These are phyloP conservation scores for Epinephelus moara DNA, from an alignment of 2,113 vertebrate genomes.

Conservation along the genomic window DNA sequence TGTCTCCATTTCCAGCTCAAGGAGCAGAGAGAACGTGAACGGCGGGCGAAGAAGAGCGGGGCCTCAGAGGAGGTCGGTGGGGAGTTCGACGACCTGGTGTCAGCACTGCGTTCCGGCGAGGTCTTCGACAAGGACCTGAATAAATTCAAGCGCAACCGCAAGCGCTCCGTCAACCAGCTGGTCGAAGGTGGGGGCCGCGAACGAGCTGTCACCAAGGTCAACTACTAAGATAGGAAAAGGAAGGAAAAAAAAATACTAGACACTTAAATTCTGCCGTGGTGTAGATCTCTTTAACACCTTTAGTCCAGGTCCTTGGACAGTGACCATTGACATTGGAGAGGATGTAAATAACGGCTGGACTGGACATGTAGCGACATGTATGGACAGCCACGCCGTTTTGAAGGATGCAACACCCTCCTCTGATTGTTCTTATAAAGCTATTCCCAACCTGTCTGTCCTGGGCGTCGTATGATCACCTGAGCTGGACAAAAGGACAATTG, in stretches of 20 bases:
- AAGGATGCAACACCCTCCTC: slow-evolving; percentile 55
- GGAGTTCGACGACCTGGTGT: slow-evolving; percentile 97
- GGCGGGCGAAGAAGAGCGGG: slow-evolving; percentile 89
- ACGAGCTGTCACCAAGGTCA: slow-evolving; percentile 91
- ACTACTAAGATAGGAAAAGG: slow-evolving; percentile 85
- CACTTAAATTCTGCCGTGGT: slow-evolving; percentile 50
- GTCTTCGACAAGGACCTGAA: slow-evolving; percentile 99
- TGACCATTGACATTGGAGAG: slow-evolving; percentile 28
- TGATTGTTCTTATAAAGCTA: slow-evolving; percentile 58
- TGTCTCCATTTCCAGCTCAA: slow-evolving; percentile 86
- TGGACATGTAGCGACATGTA: slow-evolving; percentile 27
- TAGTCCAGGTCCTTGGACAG: slow-evolving; percentile 39
- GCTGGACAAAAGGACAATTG: slow-evolving; percentile 16
- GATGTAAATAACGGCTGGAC: slow-evolving; percentile 59
- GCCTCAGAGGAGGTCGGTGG: slow-evolving; percentile 92
- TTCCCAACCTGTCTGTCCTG: slow-evolving; percentile 33
- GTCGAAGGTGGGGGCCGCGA: slow-evolving; percentile 90
- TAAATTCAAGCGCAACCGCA: slow-evolving; percentile 97
- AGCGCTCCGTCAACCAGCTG: slow-evolving; percentile 92
- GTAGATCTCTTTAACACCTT: slow-evolving; percentile 56
- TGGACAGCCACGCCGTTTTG: slow-evolving; percentile 36
- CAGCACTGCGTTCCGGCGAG: slow-evolving; percentile 93
- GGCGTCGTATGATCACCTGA: slow-evolving; percentile 38
- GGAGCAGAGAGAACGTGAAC: slow-evolving; percentile 94
- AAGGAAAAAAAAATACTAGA: background rate